Percentiles rank a stretch among this genome's conserved stretches.
Evolutionary conservation across 1,140 invertebrate genomes (phyloP).

Genomic region (Steinernema feltiae): DNA sequence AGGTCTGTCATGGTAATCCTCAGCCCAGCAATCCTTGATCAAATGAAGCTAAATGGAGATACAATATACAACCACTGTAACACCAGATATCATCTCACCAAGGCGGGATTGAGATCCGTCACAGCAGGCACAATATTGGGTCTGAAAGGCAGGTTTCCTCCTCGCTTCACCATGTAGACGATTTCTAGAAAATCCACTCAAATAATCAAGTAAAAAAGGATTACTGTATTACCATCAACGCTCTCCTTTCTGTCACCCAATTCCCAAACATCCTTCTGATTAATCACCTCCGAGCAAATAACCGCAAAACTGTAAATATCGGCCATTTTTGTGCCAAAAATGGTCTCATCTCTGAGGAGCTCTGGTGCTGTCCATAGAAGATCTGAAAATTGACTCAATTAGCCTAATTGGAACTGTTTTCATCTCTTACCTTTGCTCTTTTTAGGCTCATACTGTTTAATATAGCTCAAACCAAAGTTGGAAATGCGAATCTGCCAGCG

Average conservation of each 20-base stretch:
- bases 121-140: constrained; percentile 33
- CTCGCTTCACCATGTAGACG: constrained; percentile 37
- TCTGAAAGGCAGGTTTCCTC: constrained; percentile 29
- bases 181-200: constrained; percentile 32
- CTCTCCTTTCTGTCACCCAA: constrained; percentile 25
- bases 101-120: constrained; percentile 32
- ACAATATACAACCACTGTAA: too few relatives aligned
- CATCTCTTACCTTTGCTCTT: background rate
- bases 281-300: constrained; percentile 52
- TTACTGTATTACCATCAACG: constrained; percentile 21
- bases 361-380: constrained; percentile 96
- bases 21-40: constrained; percentile 51
- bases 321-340: constrained; percentile 35
- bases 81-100: too few relatives aligned
- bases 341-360: constrained; percentile 67
- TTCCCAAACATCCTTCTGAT: constrained; percentile 63
- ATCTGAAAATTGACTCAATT: constrained; percentile 29
- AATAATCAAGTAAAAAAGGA: background rate
- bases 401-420: constrained; percentile 19
- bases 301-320: constrained; percentile 55
- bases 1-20: constrained; percentile 34
- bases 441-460: constrained; percentile 15
- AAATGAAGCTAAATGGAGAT: constrained; percentile 43
- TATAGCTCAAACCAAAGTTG: constrained; percentile 59
- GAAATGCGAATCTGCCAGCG: constrained; percentile 38